Evolutionary conservation across 2,797 vertebrate genomes (phyloP).

Genomic region (Syngnathus rostellatus): DNA sequence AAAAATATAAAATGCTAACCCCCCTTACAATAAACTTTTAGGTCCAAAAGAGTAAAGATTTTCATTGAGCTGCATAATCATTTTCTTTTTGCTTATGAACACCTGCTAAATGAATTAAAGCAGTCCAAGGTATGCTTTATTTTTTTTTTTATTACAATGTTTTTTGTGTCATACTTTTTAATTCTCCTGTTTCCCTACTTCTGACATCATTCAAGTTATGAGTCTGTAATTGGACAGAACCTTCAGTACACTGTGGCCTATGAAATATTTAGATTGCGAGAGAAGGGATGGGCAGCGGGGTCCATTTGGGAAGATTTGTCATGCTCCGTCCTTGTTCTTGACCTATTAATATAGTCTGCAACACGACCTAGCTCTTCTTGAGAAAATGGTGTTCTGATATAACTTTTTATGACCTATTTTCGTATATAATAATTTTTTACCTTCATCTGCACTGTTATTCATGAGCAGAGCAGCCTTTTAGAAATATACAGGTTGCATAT

Average conservation of each 20-base stretch:
- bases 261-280: conserved; percentile 52
- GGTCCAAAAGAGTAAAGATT: neutral
- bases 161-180: conserved; percentile 1
- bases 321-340: conserved; percentile 24
- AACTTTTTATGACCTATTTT: neutral
- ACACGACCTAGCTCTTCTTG: neutral
- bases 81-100: no score
- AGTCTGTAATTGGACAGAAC: conserved; percentile 36
- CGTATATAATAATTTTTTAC: neutral
- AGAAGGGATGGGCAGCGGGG: conserved; percentile 13
- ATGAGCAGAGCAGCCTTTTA: conserved; percentile 4
- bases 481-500: conserved; percentile 1
- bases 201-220: conserved; percentile 7
- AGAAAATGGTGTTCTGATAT: neutral
- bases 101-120: no score
- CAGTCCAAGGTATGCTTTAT: no score
- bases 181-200: neutral
- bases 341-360: conserved; percentile 16
- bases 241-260: conserved; percentile 31
- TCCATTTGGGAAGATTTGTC: conserved; percentile 27
- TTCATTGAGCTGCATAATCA: neutral
- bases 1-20: neutral
- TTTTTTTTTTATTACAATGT: no score
- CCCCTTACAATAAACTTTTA: neutral
- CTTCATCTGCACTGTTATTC: neutral